A percentile compares a stretch with the other conserved stretches of the same genome.
Evolutionary conservation across 2,888 invertebrate species (phyloP).

Genomic region (Cerastis rubricosa): DNA sequence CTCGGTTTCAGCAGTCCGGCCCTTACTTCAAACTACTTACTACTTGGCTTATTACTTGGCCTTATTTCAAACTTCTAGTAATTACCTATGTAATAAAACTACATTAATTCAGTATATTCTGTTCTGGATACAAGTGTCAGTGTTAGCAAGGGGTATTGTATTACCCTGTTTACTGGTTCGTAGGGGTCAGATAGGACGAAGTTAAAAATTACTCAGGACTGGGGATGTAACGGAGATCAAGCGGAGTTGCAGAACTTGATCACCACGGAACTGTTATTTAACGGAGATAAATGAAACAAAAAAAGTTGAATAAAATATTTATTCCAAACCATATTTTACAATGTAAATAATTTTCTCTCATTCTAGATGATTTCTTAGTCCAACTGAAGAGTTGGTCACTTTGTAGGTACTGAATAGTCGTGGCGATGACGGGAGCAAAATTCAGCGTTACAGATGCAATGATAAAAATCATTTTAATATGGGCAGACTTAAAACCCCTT

Average conservation of each 20-base stretch:
- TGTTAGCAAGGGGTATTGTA: not conserved
- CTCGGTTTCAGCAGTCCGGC: no score
- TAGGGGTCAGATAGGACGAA: not conserved
- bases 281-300: not conserved
- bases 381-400: not conserved
- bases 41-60: no score
- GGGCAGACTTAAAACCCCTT: no score
- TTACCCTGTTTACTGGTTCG: not conserved
- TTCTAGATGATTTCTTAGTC: not conserved
- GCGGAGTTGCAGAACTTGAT: not conserved
- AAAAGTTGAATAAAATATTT: not conserved
- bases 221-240: not conserved
- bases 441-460: no score
- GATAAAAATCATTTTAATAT: no score
- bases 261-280: not conserved
- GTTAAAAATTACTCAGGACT: not conserved
- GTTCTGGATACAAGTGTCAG: not conserved
- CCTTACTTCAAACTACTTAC: no score
- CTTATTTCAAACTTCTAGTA: no score
- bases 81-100: no score
- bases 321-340: not conserved
- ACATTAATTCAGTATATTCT: not conserved
- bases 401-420: not conserved
- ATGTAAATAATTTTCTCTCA: not conserved
- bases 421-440: no score